Base-by-base conservation (phyloP, 2,797 vertebrate species). In the Alcedo quadribrachys region DNA sequence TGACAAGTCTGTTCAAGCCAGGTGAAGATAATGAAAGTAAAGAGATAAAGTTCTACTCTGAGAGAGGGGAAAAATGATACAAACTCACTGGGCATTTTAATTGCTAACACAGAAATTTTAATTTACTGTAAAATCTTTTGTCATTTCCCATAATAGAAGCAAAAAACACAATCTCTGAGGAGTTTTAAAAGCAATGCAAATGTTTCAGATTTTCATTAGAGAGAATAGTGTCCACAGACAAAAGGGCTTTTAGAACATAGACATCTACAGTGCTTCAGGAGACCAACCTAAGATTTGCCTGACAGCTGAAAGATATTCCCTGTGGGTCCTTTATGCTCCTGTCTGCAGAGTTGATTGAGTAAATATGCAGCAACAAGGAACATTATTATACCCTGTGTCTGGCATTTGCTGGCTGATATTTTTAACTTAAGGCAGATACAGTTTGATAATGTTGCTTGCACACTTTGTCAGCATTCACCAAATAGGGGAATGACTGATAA, bases 241-340 rank as follows among this genome's bases (percentile, higher is more conserved):
- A 84, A 84, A 84, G 57, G 33, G 10, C 63, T 74, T 76, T 90
- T 28, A 60, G 50, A 80, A 51, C 50, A 43, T 68, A 35, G 90
- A 80, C 87, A 71, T 50, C n/a, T 81, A 87, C 1, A 2, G 65
- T 71, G 43, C 51, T 91, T 94, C 61, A 62, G 40, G 73, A 89
- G 91, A 81, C 67, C 17, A 75, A 35, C 42, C 32, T 1, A 10
- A 86, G 58, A 68, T 91, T 90, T 90, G 24, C 33, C 68, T 93
- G 83, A 86, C 81, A 93, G 83, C 65, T 86, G 78, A 91, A 74
- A 93, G 85, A 88, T 91, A 88, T 43, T 94, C 89, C 89, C 89
- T 58, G 37, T 84, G 74, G 91, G 70, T 91, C 84, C 69, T 87
- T 90, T 89, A 55, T 87, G 85, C 32, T 87, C 43, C 58, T 85